A percentile compares a stretch with the other conserved stretches of the same genome.
Conservation (phyloP, 2,888 invertebrate species). For the Hylaea fasciaria region DNA sequence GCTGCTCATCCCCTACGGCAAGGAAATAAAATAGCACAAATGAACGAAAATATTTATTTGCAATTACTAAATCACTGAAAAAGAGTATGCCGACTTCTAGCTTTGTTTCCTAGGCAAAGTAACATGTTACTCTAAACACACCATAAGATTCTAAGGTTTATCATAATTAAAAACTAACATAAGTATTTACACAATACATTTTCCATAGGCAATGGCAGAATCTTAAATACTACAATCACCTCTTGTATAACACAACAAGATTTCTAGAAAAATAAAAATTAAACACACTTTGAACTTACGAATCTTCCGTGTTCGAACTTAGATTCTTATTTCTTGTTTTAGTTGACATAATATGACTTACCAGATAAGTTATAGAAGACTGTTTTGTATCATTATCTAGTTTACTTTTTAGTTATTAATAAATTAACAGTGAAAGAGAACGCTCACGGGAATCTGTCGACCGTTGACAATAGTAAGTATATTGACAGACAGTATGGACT, state of each 20-base stretch:
- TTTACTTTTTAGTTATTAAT: no score
- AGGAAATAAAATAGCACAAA: slow-evolving; percentile 23
- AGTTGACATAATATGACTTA: slow-evolving; percentile 45
- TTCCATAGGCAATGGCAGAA: slow-evolving; percentile 69
- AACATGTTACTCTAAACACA: slow-evolving; percentile 65
- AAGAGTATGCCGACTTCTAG: slow-evolving; percentile 69
- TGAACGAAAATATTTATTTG: slow-evolving; percentile 79
- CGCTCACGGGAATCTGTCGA: no score
- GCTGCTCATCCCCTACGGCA: no score
- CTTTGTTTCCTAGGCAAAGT: slow-evolving; percentile 67
- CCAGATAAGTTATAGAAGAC: not conserved
- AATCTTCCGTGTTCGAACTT: slow-evolving; percentile 49
- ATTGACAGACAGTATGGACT: no score
- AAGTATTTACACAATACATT: slow-evolving; percentile 71
- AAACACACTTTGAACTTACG: slow-evolving; percentile 43
- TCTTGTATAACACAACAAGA: slow-evolving; percentile 53
- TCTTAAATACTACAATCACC: slow-evolving; percentile 73
- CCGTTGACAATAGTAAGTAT: no score
- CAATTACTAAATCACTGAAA: slow-evolving; percentile 78
- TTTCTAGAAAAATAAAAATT: slow-evolving; percentile 54
- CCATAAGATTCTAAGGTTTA: slow-evolving; percentile 57
- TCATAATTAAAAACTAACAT: slow-evolving; percentile 42
- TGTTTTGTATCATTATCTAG: no score
- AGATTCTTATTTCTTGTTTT: slow-evolving; percentile 34
- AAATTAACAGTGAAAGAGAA: no score